Base-by-base conservation (phyloP, 2,113 vertebrate genomes). In the Bufo bufo region DNA sequence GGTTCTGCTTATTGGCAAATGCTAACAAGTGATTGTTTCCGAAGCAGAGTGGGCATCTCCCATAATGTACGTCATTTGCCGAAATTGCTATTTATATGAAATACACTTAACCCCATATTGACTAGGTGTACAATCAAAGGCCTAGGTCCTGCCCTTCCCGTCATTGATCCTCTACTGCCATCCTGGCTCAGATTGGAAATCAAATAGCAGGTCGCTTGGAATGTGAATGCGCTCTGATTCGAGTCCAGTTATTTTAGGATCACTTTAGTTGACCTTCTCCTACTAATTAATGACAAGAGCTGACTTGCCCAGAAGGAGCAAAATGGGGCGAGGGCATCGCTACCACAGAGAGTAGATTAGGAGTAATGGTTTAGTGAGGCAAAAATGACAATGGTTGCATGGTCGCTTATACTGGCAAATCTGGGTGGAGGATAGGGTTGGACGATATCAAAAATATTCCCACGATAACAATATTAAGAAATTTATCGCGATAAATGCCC, bases 1-100 rank as follows among this genome's bases (percentile, higher is more conserved):
- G 86, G 80, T 77, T 83, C 69, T 47, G 71, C n/a, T 77, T 83
- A 88, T 75, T 77, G 80, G 86, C 71, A 88, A 77, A 77, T 52
- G 79, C 79, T 83, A 75, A 77, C 79, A 88, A 88, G n/a, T 83
- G 4, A 75, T 83, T 77, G 77, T 83, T 58, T 61, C 79, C 63
- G n/a, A 82, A 80, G 66, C 77, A 19, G 49, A 45, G 78, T 13
- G 56, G 50, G 52, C 71, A 45, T 88, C 54, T 58, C 71, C 79
- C 54, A 12, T 33, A n/a, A 88, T 83, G 33, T 52, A 88, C 58
- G 23, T 17, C 19, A 82, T 87, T 78, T 78, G 56, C 59, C 49
- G 75, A 63, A 78, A 87, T 74, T 81, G 33, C 59, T 66, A 58
- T 87, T 47, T 82, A 58, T 80, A 69, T 77, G 54, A 77, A 65